Conservation (phyloP, 2,888 invertebrate genomes). For the Xestoiulus laeticollis region DNA sequence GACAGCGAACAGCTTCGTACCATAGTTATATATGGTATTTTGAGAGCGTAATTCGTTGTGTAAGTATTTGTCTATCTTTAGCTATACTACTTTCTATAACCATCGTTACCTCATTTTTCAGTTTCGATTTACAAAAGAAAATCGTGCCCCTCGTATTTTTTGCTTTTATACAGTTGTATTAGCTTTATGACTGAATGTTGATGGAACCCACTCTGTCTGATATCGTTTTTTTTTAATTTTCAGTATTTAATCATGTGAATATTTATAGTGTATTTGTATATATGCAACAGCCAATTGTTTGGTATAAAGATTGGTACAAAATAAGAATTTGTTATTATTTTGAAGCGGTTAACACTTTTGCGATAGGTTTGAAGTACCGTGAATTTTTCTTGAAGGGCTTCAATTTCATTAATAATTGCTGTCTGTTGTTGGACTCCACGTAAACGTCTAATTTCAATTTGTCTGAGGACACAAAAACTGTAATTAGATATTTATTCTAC, state of each 20-base stretch:
- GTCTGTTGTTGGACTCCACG: too few species aligned
- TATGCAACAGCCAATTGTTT: not conserved
- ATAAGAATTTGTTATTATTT: not conserved
- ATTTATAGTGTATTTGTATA: not conserved
- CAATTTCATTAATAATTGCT: too few species aligned
- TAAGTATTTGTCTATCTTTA: not conserved
- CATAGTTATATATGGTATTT: not conserved
- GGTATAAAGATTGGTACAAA: not conserved
- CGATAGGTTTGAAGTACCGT: too few species aligned
- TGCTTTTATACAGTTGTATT: not conserved
- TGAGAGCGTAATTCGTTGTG: not conserved
- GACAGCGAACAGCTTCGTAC: not conserved
- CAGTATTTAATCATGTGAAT: not conserved
- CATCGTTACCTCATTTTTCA: not conserved
- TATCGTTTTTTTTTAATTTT: not conserved
- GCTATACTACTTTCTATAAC: not conserved
- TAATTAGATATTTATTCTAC: too few species aligned
- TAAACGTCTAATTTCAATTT: too few species aligned
- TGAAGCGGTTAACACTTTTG: too few species aligned
- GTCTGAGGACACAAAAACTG: too few species aligned
- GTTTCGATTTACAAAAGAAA: not conserved
- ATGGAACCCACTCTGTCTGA: not conserved
- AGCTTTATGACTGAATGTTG: too few species aligned
- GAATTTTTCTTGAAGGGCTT: too few species aligned
- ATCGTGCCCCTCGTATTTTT: not conserved